Evolutionary conservation across 1,140 invertebrate genomes (phyloP).

Genomic region (Drosophila nebulosa): DNA sequence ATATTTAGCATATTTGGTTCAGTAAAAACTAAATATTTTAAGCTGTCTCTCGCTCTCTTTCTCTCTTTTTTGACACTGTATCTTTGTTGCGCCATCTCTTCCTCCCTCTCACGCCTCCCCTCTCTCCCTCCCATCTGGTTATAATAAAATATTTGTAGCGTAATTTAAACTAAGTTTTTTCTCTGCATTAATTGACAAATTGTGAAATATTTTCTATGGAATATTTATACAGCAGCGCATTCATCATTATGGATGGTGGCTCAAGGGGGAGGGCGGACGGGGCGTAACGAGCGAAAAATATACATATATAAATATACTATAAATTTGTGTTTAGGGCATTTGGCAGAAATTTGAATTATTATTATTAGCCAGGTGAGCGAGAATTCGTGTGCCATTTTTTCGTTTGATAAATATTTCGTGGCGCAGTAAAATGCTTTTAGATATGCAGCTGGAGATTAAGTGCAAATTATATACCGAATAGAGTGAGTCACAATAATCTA

Average conservation of each 20-base stretch:
- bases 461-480: not conserved
- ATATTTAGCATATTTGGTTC: not conserved
- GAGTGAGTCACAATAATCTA: not conserved
- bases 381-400: not conserved
- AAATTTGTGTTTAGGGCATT: conserved; percentile 30
- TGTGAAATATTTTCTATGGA: conserved; percentile 21
- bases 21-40: not conserved
- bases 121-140: not conserved
- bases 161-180: conserved; percentile 20
- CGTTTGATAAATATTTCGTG: not conserved
- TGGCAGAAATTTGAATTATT: conserved; percentile 26
- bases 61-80: not conserved
- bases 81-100: no score
- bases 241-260: conserved; percentile 17
- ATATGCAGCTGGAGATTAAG: not conserved
- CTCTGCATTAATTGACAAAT: conserved; percentile 43
- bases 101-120: not conserved
- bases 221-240: conserved; percentile 17
- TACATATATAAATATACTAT: conserved; percentile 13
- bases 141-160: conserved; percentile 2
- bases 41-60: not conserved
- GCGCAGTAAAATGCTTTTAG: not conserved
- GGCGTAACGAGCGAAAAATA: conserved; percentile 3
- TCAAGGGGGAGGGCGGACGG: not conserved
- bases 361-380: conserved; percentile 10